Evolutionary conservation across 2,113 vertebrate species (phyloP).

Genomic region (Gobius niger): DNA sequence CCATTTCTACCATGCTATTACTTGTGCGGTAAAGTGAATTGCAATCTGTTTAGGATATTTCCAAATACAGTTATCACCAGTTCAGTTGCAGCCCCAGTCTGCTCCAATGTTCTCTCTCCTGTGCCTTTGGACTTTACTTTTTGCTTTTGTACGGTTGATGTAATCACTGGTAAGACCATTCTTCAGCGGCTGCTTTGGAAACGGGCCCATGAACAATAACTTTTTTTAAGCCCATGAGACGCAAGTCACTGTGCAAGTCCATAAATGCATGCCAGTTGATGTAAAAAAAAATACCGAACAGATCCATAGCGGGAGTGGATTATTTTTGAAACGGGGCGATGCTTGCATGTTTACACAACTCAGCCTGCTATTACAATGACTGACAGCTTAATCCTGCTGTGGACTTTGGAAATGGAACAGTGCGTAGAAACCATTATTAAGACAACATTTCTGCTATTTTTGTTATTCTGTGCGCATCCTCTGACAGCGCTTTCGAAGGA

Average conservation of each 20-base stretch:
- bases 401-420: constrained; percentile 11
- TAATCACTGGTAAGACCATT: constrained; percentile 1
- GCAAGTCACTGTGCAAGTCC: background rate
- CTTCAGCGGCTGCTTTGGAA: background rate
- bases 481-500: background rate
- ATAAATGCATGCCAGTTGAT: background rate
- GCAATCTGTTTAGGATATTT: background rate
- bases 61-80: background rate
- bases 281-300: background rate
- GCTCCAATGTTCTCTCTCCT: background rate
- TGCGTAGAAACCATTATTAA: background rate
- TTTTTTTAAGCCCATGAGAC: background rate
- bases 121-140: background rate
- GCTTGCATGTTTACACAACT: constrained; percentile 6
- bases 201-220: background rate
- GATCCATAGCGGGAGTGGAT: constrained; percentile 2
- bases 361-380: constrained; percentile 15
- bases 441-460: background rate
- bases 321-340: constrained; percentile 8
- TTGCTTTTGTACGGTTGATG: constrained; percentile 1
- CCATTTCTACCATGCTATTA: too few relatives aligned
- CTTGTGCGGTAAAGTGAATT: too few relatives aligned
- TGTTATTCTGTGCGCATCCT: constrained; percentile 7
- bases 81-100: background rate
- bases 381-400: constrained; percentile 11